phyloP scores from a whole-genome alignment of 2,888 invertebrate species.

The Clivina fossor region DNA sequence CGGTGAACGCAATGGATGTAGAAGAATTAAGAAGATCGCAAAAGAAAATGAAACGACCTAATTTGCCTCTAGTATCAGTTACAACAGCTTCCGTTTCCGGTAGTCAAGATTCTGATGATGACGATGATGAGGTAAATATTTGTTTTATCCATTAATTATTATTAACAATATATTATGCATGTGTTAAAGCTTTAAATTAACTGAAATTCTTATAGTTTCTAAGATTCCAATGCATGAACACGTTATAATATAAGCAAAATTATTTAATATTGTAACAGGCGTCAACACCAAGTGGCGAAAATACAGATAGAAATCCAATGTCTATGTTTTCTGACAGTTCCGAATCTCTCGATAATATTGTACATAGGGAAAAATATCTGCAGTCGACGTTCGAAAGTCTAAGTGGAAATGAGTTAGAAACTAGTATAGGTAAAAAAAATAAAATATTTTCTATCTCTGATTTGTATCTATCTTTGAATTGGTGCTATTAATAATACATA shows the following conservation, averaged over 20 bases:
- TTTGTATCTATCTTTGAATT: too few species aligned
- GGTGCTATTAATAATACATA: background rate
- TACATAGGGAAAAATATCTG: constrained; percentile 62
- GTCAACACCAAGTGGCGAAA: constrained; percentile 81
- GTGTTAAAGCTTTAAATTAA: too few species aligned
- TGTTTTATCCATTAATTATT: background rate
- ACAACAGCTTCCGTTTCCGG: constrained; percentile 55
- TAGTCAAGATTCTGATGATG: constrained; percentile 72
- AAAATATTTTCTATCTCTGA: too few species aligned
- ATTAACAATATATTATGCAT: too few species aligned
- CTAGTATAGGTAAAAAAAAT: constrained; percentile 43
- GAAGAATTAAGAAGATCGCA: constrained; percentile 79
- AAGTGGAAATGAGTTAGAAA: constrained; percentile 64
- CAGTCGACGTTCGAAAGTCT: constrained; percentile 72
- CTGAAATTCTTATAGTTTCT: too few species aligned
- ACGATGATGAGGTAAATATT: constrained; percentile 63
- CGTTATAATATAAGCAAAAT: too few species aligned
- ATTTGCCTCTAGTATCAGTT: constrained; percentile 52
- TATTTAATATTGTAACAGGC: constrained; percentile 52
- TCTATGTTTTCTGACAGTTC: constrained; percentile 75
- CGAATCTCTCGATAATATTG: constrained; percentile 63
- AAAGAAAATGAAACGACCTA: constrained; percentile 66
- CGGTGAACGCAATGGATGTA: constrained; percentile 85
- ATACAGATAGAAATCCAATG: constrained; percentile 73
- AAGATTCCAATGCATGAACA: too few species aligned